phyloP scores from a whole-genome alignment of 2,113 vertebrate genomes.

The Trachemys scripta region DNA sequence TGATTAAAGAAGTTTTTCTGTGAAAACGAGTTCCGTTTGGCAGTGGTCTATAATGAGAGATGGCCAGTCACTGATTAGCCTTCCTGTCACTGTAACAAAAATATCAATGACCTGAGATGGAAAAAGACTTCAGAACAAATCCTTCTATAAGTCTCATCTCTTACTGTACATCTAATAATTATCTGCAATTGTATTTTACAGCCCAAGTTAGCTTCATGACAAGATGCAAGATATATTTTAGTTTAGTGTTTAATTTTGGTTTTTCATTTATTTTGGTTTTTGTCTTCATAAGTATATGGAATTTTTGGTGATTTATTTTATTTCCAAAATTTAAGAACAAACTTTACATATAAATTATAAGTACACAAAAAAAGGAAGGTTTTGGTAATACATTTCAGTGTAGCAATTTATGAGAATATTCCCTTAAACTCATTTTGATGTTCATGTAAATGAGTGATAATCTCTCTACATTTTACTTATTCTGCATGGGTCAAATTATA shows the following conservation, averaged over 20 bases:
- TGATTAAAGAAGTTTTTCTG: background rate
- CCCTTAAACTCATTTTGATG: accelerated
- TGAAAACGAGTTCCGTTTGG: background rate
- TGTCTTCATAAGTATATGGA: background rate
- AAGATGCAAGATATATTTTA: background rate
- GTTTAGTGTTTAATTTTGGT: background rate
- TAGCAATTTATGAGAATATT: accelerated
- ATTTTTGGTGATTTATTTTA: background rate
- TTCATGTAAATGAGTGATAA: background rate
- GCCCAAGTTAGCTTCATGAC: background rate
- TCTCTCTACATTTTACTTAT: background rate
- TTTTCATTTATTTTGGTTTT: background rate
- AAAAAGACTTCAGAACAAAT: background rate
- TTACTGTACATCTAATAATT: background rate
- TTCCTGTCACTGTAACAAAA: background rate
- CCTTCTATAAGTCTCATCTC: background rate
- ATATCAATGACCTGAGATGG: background rate
- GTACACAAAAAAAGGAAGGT: background rate
- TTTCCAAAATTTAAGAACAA: background rate
- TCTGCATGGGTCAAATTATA: background rate
- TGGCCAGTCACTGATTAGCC: background rate
- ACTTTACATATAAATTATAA: background rate
- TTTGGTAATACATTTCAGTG: background rate
- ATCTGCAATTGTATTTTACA: background rate
- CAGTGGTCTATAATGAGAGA: background rate